Base-by-base conservation (phyloP, 2,113 vertebrate species). In the Channa maculata region DNA sequence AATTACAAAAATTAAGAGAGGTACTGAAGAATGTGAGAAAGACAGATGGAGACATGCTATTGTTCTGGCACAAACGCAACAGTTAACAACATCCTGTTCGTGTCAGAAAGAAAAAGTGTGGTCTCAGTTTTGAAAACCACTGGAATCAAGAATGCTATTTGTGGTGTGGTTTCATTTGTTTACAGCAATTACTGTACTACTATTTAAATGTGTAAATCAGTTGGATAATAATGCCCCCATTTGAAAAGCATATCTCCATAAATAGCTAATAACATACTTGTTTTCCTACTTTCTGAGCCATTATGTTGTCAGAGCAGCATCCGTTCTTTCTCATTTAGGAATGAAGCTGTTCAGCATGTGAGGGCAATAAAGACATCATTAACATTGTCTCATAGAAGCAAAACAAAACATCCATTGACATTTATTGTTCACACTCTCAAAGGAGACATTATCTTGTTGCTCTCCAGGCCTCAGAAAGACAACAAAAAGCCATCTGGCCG, bases 11-110 rank as follows among this genome's bases (percentile, higher is more conserved):
- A 33, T 7, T 65, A n/a, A 64, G 0, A 64, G 11, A 14, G 50
- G 6, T 7, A 41, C 39, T 41, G 39, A 66, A 5, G 50, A 58
- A 41, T n/a, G 33, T 36, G 11, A 73, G 13, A 58, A 50, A 39
- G 45, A 12, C 5, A 24, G 10, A 46, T 41, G 39, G 36, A 55
- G 45, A 65, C 59, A 13, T 3, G 10, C 37, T 48, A 52, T 76
- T 79, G 71, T 77, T 72, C 48, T 4, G 45, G 39, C 57, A 73
- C 59, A 84, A 79, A 82, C 51, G 78, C 70, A 64, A n/a, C 57
- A 87, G 79, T 84, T 77, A 80, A 24, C 75, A 71, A 54, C 72
- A 77, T 83, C 75, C 80, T 89, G 88, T 85, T 83, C 83, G 46
- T 70, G 37, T 39, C 54, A 58, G 12, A 71, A 14, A 62, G 8